Evolutionary conservation across 2,113 vertebrate species (phyloP).

Genomic region (Sprattus sprattus): DNA sequence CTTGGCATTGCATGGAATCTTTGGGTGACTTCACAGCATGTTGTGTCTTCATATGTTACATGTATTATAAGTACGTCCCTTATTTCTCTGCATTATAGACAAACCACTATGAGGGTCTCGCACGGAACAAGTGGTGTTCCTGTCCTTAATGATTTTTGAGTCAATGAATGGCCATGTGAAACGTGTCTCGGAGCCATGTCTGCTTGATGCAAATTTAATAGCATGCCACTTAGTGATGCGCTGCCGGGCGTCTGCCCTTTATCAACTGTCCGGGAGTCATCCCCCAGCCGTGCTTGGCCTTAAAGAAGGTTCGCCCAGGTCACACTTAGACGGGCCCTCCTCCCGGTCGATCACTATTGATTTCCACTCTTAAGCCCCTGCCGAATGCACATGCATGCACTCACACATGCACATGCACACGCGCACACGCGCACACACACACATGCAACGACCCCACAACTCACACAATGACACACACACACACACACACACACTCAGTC

Average conservation of each 20-base stretch:
- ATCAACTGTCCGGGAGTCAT: constrained; percentile 27
- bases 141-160: not conserved
- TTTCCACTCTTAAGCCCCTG: constrained; percentile 22
- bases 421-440: not conserved
- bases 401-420: not conserved
- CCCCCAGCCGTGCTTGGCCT: constrained; percentile 19
- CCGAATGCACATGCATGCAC: not conserved
- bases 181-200: not conserved
- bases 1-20: not conserved
- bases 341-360: constrained; percentile 40
- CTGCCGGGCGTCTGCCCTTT: constrained; percentile 32
- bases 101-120: not conserved
- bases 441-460: not conserved
- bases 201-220: not conserved
- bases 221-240: constrained; percentile 14
- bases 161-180: constrained; percentile 8
- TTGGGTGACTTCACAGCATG: not conserved
- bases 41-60: not conserved
- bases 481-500: not conserved
- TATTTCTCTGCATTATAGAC: not conserved
- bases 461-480: not conserved
- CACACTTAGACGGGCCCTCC: constrained; percentile 12
- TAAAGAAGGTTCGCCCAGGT: constrained; percentile 20
- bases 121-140: not conserved
- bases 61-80: not conserved